These are phyloP conservation scores for Bembecia ichneumoniformis DNA, from an alignment of 2,888 invertebrate genomes.

Conservation along the genomic window DNA sequence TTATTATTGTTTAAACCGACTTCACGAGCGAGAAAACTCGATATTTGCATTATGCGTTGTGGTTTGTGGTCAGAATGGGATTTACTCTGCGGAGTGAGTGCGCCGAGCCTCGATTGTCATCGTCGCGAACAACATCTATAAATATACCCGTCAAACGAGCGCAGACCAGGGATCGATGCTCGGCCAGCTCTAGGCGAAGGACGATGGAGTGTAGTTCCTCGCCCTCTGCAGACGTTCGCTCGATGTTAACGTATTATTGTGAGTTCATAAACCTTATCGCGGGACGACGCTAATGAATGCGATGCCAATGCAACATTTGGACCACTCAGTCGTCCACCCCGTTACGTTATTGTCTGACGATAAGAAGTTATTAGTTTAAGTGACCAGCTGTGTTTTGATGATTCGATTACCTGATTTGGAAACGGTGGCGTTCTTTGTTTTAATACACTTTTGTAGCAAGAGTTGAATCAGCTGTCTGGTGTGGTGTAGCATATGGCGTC, in stretches of 20 bases:
- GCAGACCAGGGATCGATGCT: conserved; percentile 54
- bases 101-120: conserved; percentile 25
- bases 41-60: conserved; percentile 32
- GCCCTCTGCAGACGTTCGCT: conserved; percentile 26
- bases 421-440: not conserved
- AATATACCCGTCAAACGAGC: conserved; percentile 54
- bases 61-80: conserved; percentile 15
- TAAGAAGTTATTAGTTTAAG: not conserved
- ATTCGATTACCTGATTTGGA: not conserved
- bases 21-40: not conserved
- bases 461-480: conserved; percentile 55
- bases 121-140: conserved; percentile 46
- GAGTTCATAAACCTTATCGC: not conserved
- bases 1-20: conserved; percentile 10
- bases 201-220: conserved; percentile 50
- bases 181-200: conserved; percentile 62
- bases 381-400: not conserved
- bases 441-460: conserved; percentile 8
- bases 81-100: conserved; percentile 9
- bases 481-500: conserved; percentile 60
- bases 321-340: not conserved
- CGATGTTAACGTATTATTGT: not conserved
- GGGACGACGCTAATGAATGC: not conserved
- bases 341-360: not conserved
- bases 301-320: not conserved